Base-by-base conservation (phyloP, 30 jellyfish, hydroid and myxozoan genomes). In the Hydra vulgaris region DNA sequence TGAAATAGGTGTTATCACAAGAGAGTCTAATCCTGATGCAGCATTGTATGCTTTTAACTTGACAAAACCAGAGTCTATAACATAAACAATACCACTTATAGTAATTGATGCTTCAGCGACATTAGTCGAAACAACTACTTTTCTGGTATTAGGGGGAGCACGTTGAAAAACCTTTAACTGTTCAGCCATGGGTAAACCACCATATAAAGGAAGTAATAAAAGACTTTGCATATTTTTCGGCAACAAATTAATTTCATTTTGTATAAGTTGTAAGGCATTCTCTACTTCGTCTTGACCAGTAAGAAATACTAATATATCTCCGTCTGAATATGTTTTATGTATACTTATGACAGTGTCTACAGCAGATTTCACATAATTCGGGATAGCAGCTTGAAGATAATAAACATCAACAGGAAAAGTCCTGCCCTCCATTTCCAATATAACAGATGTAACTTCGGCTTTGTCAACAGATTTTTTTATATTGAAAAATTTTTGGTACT, bases 51-150 rank as follows among this genome's bases (percentile, higher is more conserved):
- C 95, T 22, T 81, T 84, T 26, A 94, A 73, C 72, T 94, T 94
- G 18, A 89, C 96, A 72, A 94, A 94, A 1, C 99, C 99, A 81
- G 94, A 84, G 76, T 94, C 99, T n/a, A 94, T 79, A 56, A 94
- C 96, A 86, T 84, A 94, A 18, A 84, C 96, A 26, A 94, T 86
- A 21, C 97, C 97, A 80, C 85, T 85, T 12, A 94, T 94, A 7
- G 99, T 94, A 21, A 94, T 76, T 15, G 99, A 94, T 0, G 99
- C 97, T 79, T 94, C 99, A 26, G 99, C 97, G 73, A 94, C 90
- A 88, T 94, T 94, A 17, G 99, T 94, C 7, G 99, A 95, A 54
- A 86, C 73, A 68, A 94, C 96, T 26, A 94, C 99, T 88, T 90
- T 90, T 66, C 97, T 53, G 22, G 94, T 81, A 72, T 82, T 82